Evolutionary conservation across 2,113 vertebrate genomes (phyloP), one percentile per base, ranked within the genome.

Genomic region (Lasiurus cinereus): DNA sequence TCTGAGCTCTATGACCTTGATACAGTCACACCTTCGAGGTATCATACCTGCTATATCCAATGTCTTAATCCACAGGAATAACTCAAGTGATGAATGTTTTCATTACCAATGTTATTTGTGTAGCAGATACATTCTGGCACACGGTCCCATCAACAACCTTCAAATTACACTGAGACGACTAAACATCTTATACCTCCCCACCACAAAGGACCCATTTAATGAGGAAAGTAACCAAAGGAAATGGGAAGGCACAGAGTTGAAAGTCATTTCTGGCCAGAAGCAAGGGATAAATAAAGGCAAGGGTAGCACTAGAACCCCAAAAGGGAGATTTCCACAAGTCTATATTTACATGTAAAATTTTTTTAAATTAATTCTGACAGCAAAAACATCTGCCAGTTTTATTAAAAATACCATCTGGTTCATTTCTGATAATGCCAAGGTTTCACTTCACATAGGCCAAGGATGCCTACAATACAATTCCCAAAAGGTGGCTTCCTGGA

Each of bases 311-410:
- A 84, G 77, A 93, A 69, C 8, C 33, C 46, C 54, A 66, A 86
- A 77, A 67, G 46, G 39, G 93, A 96, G 62, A 80, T 19, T 70
- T 39, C 73, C 73, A 90, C 62, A 94, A 91, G 74, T 48, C 50
- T 77, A 93, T 27, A 92, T 36, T 94, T 74, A 90, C 27, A 83
- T 43, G 31, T 88, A 90, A 89, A 88, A 76, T 79, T 9, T 8
- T 8, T 66, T 78, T 7, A 6, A 91, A 86, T 93, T 93, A 80
- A 90, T 92, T 93, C 77, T 94, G 39, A 90, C 21, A 95, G 64
- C 62, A 93, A 95, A 84, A 98, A 97, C 93, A 98, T 98, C 96
- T 98, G 96, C 93, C 96, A 13, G 90, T 96, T 98, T 96, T 95
- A 94, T 90, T 79, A 96, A 82, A 88, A 98, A 97, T 70, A 95